Evolutionary conservation across 2,113 vertebrate genomes (phyloP).

Genomic region (Chiloscyllium plagiosum): DNA sequence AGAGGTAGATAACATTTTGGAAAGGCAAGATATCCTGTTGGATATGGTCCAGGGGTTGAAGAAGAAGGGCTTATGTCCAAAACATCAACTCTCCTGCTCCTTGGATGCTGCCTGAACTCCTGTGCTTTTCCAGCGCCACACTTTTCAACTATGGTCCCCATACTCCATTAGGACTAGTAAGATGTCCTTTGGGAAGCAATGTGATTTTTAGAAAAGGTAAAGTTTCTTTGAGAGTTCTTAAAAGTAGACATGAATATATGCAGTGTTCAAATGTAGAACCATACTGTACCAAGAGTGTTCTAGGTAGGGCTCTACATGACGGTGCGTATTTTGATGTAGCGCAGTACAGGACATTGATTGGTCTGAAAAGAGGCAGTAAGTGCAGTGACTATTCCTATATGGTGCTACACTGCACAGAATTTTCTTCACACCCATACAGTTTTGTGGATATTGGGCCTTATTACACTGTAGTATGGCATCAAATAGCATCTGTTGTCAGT

Average conservation of each 20-base stretch:
- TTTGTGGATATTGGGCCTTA: neutral
- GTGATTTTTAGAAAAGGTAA: no score
- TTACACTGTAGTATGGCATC: neutral
- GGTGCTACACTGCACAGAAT: neutral
- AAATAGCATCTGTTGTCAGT: neutral
- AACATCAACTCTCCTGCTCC: no score
- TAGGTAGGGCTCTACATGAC: neutral
- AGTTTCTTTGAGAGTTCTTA: no score
- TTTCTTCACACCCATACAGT: neutral
- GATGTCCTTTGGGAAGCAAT: no score
- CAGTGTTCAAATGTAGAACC: neutral
- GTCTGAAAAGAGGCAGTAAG: neutral
- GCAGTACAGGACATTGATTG: neutral
- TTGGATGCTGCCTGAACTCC: no score
- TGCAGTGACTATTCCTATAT: neutral
- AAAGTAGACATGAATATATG: neutral
- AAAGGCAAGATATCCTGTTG: no score
- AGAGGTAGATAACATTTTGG: neutral
- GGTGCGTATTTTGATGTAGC: neutral
- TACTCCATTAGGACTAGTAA: no score
- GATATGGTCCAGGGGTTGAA: no score
- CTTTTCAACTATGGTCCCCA: no score
- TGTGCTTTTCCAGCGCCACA: no score
- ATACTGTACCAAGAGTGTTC: neutral
- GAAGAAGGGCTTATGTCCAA: no score